Conservation (phyloP, 2,797 vertebrate genomes). For the Acipenser ruthenus region DNA sequence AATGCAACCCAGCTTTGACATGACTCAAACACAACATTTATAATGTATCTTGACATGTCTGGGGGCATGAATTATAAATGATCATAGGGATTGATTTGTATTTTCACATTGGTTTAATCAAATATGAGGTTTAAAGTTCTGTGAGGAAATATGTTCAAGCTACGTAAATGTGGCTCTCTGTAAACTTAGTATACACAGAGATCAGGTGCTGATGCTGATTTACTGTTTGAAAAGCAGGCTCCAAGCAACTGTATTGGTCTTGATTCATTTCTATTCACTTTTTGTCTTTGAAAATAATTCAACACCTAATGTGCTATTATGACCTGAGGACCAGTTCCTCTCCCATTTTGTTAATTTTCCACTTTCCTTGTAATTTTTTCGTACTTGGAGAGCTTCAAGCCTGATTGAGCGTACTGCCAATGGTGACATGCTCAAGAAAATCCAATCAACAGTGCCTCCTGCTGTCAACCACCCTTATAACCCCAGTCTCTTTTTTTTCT, state of each 20-base stretch:
- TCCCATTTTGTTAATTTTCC: background rate
- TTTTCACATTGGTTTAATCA: background rate
- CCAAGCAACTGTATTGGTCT: background rate
- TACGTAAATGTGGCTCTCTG: background rate
- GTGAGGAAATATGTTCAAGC: too few relatives aligned
- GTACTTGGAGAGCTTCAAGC: background rate
- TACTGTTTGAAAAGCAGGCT: background rate
- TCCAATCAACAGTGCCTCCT: background rate
- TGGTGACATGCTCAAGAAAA: background rate
- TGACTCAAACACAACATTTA: background rate
- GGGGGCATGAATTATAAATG: background rate
- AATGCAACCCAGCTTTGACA: constrained; percentile 7
- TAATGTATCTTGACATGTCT: background rate
- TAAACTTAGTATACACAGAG: background rate
- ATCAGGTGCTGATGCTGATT: background rate
- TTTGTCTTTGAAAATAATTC: background rate
- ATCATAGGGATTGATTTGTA: background rate
- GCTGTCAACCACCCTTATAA: background rate
- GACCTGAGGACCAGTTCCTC: background rate
- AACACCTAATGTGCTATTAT: background rate
- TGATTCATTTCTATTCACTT: background rate
- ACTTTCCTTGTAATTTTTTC: background rate
- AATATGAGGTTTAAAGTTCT: too few relatives aligned
- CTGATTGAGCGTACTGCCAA: background rate
- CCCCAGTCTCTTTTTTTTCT: background rate